Base-by-base conservation (phyloP, 2,113 vertebrate genomes). In the Aphelocoma coerulescens region DNA sequence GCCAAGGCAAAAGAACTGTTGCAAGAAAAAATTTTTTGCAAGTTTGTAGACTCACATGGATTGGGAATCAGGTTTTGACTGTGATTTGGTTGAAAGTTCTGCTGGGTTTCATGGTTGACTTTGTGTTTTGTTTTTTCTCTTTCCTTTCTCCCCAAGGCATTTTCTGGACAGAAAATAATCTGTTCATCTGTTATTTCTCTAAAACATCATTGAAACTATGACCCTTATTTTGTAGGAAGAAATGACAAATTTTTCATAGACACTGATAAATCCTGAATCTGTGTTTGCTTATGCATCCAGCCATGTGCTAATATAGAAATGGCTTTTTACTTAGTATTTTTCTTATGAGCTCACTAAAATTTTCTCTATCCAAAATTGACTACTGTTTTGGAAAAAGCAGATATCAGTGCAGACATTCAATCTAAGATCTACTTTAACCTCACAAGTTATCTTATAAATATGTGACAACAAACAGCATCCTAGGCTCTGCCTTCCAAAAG, bases 61-160 rank as follows among this genome's bases (percentile, higher is more conserved):
- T 44, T 73, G 20, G 32, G 11, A 61, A 61, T 62, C 48, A 62
- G 23, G 6, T 37, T 83, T 77, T 28, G 51, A 8, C 21, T 54
- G 18, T 68, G 26, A 44, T 51, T 94, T 76, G 3, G 1, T 49
- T 73, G 20, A 54, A 88, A 83, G 17, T 66, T 73, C 8, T 80
- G 22, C 8, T 83, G 26, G 2, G 1, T 75, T 84, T 85, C 2
- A 2, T 22, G 10, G 13, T 0, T 41, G 26, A 30, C 3, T 3
- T 6, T 71, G 13, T 8, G 5, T 16, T 33, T 62, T 55, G 6
- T 3, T 10, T 48, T 26, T 82, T 48, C n/a, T 1, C 5, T 35
- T 55, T 58, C 4, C 8, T 74, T 72, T n/a, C 28, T 89, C 11
- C 26, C 18, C 10, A 43, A 5, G 41, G 30, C 17, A n/a, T 4